Base-by-base conservation (phyloP, 2,797 vertebrate genomes). In the Cuculus canorus region DNA sequence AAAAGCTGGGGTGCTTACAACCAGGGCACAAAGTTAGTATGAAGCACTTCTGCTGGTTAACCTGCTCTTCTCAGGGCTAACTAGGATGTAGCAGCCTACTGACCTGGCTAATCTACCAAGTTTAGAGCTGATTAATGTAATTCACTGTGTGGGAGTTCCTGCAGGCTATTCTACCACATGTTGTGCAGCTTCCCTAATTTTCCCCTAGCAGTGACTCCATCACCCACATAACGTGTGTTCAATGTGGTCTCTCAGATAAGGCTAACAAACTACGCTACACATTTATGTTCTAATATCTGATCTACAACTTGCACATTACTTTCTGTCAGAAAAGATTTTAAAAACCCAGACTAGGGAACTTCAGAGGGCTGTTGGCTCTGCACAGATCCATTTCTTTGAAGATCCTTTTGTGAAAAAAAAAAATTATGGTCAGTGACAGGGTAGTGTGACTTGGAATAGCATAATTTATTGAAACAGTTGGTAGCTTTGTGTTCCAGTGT, bases 101-200 rank as follows among this genome's bases (percentile, higher is more conserved):
- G 63, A 35, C 47, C 35, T 71, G 59, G n/a, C 65, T 71, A 30
- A 70, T 23, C 33, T 70, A 57, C 32, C 35, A 39, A 16, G 7
- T 47, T 35, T 50, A 64, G 69, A 71, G 37, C 25, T 17, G 32
- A 35, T 88, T 56, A 6, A 9, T 65, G 47, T 59, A 17, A 59
- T 69, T 63, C 69, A 11, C 33, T 33, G 57, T 23, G n/a, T 47
- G 13, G 14, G 24, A 19, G 43, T 66, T 35, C 43, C 53, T 77
- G 41, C 0, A 0, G 11, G 9, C 25, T 14, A 3, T 65, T 39
- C 18, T 33, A 4, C 41, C 5, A 1, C 15, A 18, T 30, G 41
- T 47, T 19, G 17, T 18, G 37, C 43, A 64, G 54, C 45, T 77
- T 88, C 45, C 57, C 18, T 27, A 41, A 48, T 68, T 69, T 69